Conservation (phyloP, 1,140 invertebrate genomes). For the Neodiprion virginianus region DNA sequence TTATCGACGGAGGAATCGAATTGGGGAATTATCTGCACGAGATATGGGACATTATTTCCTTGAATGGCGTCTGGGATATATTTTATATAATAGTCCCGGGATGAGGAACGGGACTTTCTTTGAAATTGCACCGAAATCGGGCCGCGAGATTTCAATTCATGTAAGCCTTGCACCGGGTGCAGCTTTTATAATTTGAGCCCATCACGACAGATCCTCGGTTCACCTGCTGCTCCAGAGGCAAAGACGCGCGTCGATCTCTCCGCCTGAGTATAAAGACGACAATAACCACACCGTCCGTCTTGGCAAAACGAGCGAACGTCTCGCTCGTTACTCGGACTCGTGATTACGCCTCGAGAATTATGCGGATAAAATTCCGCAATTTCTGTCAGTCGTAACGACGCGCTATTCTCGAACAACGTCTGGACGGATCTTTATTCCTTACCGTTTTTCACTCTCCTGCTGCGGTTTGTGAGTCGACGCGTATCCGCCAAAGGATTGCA, state of each 20-base stretch:
- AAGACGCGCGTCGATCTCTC: no score
- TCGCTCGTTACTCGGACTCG: conserved; percentile 1
- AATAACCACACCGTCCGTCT: not conserved
- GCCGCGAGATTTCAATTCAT: not conserved
- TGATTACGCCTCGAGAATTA: not conserved
- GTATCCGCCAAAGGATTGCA: not conserved
- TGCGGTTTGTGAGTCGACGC: not conserved
- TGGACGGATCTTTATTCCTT: no score
- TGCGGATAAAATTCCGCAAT: not conserved
- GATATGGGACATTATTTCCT: conserved; percentile 40
- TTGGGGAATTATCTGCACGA: conserved; percentile 47
- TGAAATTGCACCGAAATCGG: conserved; percentile 1
- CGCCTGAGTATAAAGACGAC: not conserved
- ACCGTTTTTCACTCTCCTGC: not conserved
- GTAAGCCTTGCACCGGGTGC: no score
- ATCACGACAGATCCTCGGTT: no score
- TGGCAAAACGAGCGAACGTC: not conserved
- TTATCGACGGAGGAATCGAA: conserved; percentile 42
- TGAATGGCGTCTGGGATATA: conserved; percentile 13
- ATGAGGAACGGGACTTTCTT: not conserved
- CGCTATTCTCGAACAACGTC: no score
- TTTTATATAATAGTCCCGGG: not conserved
- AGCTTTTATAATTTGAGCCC: no score
- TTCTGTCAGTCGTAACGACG: not conserved
- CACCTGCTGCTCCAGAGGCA: no score